Evolutionary conservation across 2,797 vertebrate genomes (phyloP).

Genomic region (Valencia hispanica): DNA sequence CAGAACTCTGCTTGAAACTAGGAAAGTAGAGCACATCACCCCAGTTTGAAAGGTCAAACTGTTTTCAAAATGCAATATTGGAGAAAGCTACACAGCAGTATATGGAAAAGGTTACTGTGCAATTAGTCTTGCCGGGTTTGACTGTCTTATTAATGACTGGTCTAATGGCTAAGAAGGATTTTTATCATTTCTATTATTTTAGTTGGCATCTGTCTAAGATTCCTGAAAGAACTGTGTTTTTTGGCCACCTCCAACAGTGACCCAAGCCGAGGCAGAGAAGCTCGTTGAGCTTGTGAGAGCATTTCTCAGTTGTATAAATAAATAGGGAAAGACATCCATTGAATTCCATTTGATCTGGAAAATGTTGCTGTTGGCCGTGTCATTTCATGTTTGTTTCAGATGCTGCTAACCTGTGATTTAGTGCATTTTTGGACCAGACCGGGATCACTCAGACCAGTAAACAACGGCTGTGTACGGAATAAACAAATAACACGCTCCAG

Average conservation of each 20-base stretch:
- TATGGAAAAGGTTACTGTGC: neutral
- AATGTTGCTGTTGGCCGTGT: conserved; percentile 55
- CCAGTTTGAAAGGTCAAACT: neutral
- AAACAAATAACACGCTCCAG: conserved; percentile 79
- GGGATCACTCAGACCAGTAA: conserved; percentile 68
- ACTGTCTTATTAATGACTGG: conserved; percentile 53
- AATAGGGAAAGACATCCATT: conserved; percentile 61
- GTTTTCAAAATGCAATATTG: neutral
- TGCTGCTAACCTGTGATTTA: conserved; percentile 72
- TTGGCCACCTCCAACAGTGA: conserved; percentile 33
- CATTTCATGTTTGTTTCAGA: conserved; percentile 71
- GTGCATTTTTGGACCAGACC: conserved; percentile 67
- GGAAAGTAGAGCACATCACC: too few species aligned
- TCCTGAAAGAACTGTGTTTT: conserved; percentile 29
- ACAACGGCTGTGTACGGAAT: conserved; percentile 68
- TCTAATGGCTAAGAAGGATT: conserved; percentile 30
- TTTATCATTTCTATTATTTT: conserved; percentile 58
- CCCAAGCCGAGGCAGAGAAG: conserved; percentile 13
- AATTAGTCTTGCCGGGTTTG: conserved; percentile 41
- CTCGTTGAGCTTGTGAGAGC: conserved; percentile 49
- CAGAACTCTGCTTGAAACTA: too few species aligned
- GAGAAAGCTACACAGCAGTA: neutral
- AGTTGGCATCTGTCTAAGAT: conserved; percentile 56
- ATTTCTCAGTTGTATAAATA: conserved; percentile 64
- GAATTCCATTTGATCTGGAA: conserved; percentile 66